These are phyloP conservation scores for Corvus moneduloides DNA, from an alignment of 2,113 vertebrate genomes.

Conservation along the genomic window DNA sequence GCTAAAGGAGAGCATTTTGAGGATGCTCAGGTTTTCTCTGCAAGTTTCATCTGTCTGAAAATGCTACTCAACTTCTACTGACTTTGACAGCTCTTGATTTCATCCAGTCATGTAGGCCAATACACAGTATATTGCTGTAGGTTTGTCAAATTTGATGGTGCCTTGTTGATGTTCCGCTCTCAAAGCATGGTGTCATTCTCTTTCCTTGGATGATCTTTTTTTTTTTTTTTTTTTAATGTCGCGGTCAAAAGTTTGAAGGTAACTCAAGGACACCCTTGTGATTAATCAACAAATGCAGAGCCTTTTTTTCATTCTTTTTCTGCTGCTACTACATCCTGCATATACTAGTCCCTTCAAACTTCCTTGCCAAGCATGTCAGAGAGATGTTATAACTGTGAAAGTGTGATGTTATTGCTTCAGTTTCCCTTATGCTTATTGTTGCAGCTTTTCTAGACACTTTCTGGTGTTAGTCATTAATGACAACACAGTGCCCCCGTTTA, in stretches of 20 bases:
- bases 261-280: background rate
- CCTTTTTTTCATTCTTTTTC: background rate
- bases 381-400: slow-evolving; percentile 54
- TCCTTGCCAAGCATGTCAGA: slow-evolving; percentile 47
- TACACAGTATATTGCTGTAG: background rate
- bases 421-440: slow-evolving; percentile 41
- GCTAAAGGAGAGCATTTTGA: background rate
- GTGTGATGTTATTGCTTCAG: background rate
- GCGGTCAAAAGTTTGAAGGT: background rate
- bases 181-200: background rate
- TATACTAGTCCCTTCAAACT: background rate
- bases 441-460: slow-evolving; percentile 41
- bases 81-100: background rate
- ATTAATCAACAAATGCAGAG: background rate
- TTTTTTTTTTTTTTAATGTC: background rate
- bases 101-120: background rate
- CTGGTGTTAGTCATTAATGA: slow-evolving; percentile 42
- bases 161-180: background rate
- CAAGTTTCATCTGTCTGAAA: background rate
- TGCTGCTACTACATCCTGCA: background rate
- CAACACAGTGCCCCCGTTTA: background rate
- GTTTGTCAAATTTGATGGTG: background rate
- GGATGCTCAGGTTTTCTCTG: background rate
- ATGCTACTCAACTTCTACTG: background rate
- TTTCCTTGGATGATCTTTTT: background rate